These are phyloP conservation scores for Todus mexicanus DNA, from an alignment of 2,797 vertebrate genomes.

Conservation along the genomic window DNA sequence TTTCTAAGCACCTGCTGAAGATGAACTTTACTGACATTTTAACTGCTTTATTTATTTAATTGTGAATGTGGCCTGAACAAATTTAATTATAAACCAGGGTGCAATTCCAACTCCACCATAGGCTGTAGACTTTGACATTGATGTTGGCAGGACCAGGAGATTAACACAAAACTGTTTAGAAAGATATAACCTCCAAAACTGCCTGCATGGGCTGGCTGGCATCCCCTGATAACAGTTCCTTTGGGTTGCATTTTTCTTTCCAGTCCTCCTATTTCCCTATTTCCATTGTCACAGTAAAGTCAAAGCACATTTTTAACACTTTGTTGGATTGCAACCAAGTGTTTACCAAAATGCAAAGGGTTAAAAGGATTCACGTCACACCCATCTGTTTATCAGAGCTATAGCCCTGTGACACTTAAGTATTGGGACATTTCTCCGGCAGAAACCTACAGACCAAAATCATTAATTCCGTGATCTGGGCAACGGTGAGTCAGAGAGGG, in stretches of 20 bases:
- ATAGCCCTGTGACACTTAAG: neutral
- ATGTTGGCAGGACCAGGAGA: neutral
- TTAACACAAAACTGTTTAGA: neutral
- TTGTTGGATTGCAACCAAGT: neutral
- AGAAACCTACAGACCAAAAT: neutral
- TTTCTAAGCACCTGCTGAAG: neutral
- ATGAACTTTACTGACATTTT: neutral
- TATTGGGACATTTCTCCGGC: neutral
- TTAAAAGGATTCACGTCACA: neutral
- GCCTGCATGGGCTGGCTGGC: neutral
- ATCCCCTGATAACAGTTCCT: neutral
- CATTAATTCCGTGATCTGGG: neutral
- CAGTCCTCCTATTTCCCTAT: neutral
- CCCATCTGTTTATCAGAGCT: neutral
- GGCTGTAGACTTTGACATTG: neutral
- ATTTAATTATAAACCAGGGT: neutral
- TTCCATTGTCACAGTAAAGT: neutral
- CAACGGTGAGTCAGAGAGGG: neutral
- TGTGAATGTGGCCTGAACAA: neutral
- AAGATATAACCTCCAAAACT: neutral
- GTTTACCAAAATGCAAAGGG: neutral
- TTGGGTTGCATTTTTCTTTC: neutral
- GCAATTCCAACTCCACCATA: neutral
- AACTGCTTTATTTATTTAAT: constrained; percentile 6
- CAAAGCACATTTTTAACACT: accelerated